Evolutionary conservation across 2,888 invertebrate genomes (phyloP), one percentile per base, ranked within the genome.

Genomic region (Geophilus truncorum): DNA sequence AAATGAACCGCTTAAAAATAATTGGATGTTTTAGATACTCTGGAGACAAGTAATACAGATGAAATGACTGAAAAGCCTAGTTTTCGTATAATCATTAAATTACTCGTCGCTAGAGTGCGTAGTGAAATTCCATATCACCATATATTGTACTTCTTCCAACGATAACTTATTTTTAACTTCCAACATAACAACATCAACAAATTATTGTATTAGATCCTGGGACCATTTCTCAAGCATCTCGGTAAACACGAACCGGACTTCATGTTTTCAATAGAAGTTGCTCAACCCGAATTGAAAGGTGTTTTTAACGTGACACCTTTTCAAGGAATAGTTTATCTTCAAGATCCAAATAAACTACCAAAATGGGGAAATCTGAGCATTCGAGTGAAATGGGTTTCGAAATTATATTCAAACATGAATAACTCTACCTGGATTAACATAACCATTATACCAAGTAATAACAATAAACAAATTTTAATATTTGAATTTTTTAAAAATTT

Each of bases 301-400:
- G 15, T 78, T 45, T 78, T 78, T 15, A 45, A 45, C 10, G 45
- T 78, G n/a, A 78, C 78, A 7, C 40, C 36, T 4, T 23, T 28
- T 28, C 36, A 78, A 45, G 78, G 78, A 45, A 78, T 78, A 45
- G 78, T 78, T 40, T 78, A 78, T 45, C 36, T 78, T 15, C 36
- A 40, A 28, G 40, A 78, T 45, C 28, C 40, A 0, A 2, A 15
- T 21, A n/a, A 28, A 45, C 23, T 78, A 25, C 6, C 25, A 4
- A 9, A 28, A 12, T 70, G 70, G 70, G 0, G 70, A 70, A 70
- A 70, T 28, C 5, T 28, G 28, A 70, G 70, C 70, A 45, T 78
- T 45, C 9, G 12, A 25, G 21, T 78, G 28, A 36, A 25, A 25
- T 78, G 78, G 78, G n/a, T 2, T 23, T 78, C 78, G 9, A 0